Conservation (phyloP, 1,140 invertebrate species). For the Diprion similis region DNA sequence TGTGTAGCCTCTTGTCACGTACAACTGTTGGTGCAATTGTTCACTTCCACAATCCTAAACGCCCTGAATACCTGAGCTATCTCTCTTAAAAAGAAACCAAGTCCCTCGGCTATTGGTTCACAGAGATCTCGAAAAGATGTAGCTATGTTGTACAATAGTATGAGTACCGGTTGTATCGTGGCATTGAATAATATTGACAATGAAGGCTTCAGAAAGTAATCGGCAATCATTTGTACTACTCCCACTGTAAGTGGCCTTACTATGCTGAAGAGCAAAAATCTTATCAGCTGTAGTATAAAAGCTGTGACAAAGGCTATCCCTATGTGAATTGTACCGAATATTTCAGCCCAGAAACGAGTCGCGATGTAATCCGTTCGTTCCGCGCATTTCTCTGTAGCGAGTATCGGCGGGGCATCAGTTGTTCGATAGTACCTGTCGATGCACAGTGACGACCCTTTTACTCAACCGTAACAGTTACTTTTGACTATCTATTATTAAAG, state of each 20-base stretch:
- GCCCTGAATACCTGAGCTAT: conserved; percentile 57
- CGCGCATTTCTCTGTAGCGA: conserved; percentile 64
- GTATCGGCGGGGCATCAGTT: conserved; percentile 66
- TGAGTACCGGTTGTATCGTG: conserved; percentile 68
- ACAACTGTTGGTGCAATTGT: conserved; percentile 19
- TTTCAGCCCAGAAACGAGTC: conserved; percentile 71
- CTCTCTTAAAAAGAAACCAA: conserved; percentile 62
- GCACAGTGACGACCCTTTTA: conserved; percentile 33
- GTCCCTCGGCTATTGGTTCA: conserved; percentile 65
- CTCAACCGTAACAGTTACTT: conserved; percentile 10
- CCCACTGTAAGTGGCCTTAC: conserved; percentile 67
- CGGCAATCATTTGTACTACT: conserved; percentile 67
- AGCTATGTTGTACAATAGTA: conserved; percentile 67
- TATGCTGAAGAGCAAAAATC: conserved; percentile 66
- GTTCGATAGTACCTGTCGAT: conserved; percentile 63
- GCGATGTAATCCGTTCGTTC: conserved; percentile 66
- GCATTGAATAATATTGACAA: conserved; percentile 71
- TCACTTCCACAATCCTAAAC: conserved; percentile 60
- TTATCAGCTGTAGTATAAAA: conserved; percentile 67
- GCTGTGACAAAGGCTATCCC: conserved; percentile 66
- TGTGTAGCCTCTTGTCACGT: background rate
- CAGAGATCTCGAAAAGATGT: conserved; percentile 69
- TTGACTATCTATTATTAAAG: conserved; percentile 2
- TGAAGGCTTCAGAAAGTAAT: conserved; percentile 72
- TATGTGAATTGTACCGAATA: conserved; percentile 70